Percentiles rank a stretch among this genome's conserved stretches.
phyloP scores from a whole-genome alignment of 2,113 vertebrate genomes.

The Seriola dumerili region DNA sequence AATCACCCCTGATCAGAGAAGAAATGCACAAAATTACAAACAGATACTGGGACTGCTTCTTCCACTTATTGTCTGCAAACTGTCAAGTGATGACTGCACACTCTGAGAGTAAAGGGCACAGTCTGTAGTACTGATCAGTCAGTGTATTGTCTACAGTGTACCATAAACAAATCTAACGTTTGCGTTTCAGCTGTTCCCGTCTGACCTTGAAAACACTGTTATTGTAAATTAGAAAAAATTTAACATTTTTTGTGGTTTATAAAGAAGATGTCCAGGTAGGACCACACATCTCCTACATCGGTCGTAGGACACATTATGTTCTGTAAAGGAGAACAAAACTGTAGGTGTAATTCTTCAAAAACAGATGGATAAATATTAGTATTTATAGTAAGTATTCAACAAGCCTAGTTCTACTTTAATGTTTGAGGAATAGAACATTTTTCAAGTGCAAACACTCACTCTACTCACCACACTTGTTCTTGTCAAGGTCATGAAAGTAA shows the following conservation, averaged over 20 bases:
- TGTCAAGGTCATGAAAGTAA: constrained; percentile 83
- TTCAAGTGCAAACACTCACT: background rate
- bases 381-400: background rate
- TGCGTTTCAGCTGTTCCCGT: background rate
- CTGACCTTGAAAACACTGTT: constrained; percentile 45
- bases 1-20: constrained; percentile 81
- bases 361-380: background rate
- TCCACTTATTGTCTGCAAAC: background rate
- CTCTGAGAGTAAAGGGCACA: constrained; percentile 24
- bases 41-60: constrained; percentile 19
- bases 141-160: constrained; percentile 7
- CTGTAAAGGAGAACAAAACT: background rate
- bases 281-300: background rate
- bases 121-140: background rate
- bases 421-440: background rate
- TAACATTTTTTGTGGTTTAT: background rate
- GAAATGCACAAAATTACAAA: constrained; percentile 75
- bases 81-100: background rate
- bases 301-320: background rate
- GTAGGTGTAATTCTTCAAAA: background rate
- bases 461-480: constrained; percentile 82
- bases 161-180: constrained; percentile 43
- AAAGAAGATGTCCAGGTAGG: background rate
- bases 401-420: background rate
- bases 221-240: background rate